A percentile compares a stretch with the other conserved stretches of the same genome.
These are phyloP conservation scores for Ferdinandea cuprea DNA, from an alignment of 2,888 invertebrate species.

Conservation along the genomic window DNA sequence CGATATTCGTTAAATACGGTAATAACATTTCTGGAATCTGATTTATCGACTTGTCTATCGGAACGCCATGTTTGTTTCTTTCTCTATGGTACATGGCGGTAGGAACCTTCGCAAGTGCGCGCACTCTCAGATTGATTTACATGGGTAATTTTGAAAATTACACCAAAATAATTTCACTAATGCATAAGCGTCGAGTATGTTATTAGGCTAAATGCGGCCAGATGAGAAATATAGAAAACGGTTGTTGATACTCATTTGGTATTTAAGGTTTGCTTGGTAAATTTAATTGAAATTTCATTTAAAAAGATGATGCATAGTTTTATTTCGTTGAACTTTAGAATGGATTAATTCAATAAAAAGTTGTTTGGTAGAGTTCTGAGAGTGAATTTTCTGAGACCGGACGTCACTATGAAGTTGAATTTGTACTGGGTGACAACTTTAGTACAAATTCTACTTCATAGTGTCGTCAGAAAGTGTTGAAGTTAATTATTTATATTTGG, in stretches of 20 bases:
- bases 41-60: constrained; percentile 58
- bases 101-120: constrained; percentile 30
- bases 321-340: too few species aligned
- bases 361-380: too few species aligned
- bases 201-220: constrained; percentile 29
- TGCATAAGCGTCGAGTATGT: constrained; percentile 39
- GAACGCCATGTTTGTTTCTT: constrained; percentile 55
- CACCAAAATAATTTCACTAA: constrained; percentile 55
- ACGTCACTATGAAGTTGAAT: too few species aligned
- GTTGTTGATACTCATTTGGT: neutral
- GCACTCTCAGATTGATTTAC: constrained; percentile 63
- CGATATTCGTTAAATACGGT: constrained; percentile 72
- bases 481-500: too few species aligned
- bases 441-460: too few species aligned
- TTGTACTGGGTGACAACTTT: too few species aligned
- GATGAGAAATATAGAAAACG: constrained; percentile 7
- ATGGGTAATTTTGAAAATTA: constrained; percentile 71
- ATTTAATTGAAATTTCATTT: too few species aligned
- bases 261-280: neutral
- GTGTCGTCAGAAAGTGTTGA: too few species aligned
- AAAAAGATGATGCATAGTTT: too few species aligned
- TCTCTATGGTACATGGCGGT: constrained; percentile 23
- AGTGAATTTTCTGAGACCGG: too few species aligned
- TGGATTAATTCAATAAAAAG: too few species aligned
- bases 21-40: constrained; percentile 67